These are phyloP conservation scores for Acestrorhynchus altus DNA, from an alignment of 2,797 vertebrate species.

Conservation along the genomic window DNA sequence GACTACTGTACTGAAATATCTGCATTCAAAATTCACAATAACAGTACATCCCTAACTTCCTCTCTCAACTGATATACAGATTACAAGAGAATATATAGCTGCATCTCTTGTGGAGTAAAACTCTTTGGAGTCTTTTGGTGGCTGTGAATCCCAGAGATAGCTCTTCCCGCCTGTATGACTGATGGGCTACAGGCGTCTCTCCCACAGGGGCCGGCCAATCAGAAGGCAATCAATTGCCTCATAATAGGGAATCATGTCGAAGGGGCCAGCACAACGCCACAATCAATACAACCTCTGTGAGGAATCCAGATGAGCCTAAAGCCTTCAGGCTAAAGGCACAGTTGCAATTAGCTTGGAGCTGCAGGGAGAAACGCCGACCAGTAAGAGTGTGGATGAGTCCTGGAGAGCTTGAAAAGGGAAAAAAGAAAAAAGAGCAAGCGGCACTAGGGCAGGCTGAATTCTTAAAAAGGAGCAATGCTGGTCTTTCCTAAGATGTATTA, in stretches of 20 bases:
- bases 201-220: conserved; percentile 62
- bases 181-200: conserved; percentile 38
- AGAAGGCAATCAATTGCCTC: conserved; percentile 72
- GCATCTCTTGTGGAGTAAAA: conserved; percentile 10
- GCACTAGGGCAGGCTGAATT: background rate
- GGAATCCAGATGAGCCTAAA: conserved; percentile 65
- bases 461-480: background rate
- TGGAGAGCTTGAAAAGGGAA: background rate
- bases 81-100: background rate
- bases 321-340: conserved; percentile 23
- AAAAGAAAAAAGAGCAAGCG: background rate
- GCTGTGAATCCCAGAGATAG: background rate
- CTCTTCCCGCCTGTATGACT: conserved; percentile 39
- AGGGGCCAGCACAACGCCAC: conserved; percentile 57
- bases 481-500: background rate
- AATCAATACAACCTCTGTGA: conserved; percentile 70
- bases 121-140: conserved; percentile 6
- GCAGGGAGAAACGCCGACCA: conserved; percentile 26
- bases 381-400: background rate
- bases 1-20: no score
- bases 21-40: background rate
- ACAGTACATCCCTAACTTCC: background rate
- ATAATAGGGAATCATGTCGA: conserved; percentile 76
- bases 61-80: background rate
- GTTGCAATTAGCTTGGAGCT: conserved; percentile 16